phyloP scores from a whole-genome alignment of 2,797 vertebrate genomes.

The Sebastes taczanowskii region DNA sequence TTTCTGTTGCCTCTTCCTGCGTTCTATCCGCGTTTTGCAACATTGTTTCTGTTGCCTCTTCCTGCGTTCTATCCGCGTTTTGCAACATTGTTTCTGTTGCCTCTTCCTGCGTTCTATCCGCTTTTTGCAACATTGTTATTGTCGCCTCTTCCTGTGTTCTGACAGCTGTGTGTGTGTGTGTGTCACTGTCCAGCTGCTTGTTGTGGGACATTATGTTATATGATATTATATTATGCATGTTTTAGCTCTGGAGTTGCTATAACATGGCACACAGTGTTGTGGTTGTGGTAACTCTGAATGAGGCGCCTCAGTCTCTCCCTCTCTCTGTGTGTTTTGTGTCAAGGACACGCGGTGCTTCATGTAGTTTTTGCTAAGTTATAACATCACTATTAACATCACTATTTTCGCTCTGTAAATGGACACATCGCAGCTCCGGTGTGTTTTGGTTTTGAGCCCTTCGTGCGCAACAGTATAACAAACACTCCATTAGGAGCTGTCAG shows the following conservation, averaged over 20 bases:
- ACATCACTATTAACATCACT: not conserved
- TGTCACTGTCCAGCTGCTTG: slow-evolving; percentile 5
- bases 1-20: slow-evolving; percentile 3
- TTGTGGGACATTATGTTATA: not conserved
- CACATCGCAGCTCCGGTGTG: not conserved
- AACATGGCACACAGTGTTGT: not conserved
- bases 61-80: slow-evolving; percentile 16
- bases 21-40: not conserved
- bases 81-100: not conserved
- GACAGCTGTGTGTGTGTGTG: slow-evolving; percentile 42
- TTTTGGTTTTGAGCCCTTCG: slow-evolving; percentile 19
- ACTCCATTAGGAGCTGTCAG: slow-evolving; percentile 69
- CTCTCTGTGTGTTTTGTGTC: not conserved
- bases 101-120: slow-evolving; percentile 26
- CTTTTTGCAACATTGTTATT: not conserved
- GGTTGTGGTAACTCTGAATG: slow-evolving; percentile 36
- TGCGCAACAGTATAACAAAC: slow-evolving; percentile 66
- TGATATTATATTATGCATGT: not conserved
- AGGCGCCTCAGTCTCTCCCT: slow-evolving; percentile 4
- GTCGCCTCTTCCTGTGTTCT: slow-evolving; percentile 23
- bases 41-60: not conserved
- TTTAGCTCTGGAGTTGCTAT: slow-evolving; percentile 34
- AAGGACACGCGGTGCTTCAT: slow-evolving; percentile 11
- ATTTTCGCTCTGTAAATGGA: not conserved
- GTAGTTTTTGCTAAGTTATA: slow-evolving; percentile 50